These are phyloP conservation scores for Aphrocallistes beatrix DNA, from an alignment of 37 sponge, comb jelly and placozoan species.

Conservation along the genomic window DNA sequence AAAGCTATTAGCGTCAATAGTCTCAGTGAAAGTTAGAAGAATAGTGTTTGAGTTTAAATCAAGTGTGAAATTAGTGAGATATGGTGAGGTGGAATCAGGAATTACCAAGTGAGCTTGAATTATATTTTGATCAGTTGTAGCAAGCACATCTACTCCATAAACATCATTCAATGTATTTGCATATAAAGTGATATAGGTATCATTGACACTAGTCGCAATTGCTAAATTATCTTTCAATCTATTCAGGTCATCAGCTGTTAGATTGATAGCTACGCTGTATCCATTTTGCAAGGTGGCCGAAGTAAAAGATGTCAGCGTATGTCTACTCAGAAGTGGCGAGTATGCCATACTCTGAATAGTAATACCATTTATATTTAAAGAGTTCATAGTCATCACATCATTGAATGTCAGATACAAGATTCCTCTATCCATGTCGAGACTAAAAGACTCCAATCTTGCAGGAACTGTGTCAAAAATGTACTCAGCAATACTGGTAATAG, in stretches of 20 bases:
- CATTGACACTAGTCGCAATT: constrained; percentile 36
- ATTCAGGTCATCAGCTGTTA: constrained; percentile 55
- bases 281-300: neutral
- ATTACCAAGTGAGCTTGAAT: constrained; percentile 26
- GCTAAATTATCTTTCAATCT: constrained; percentile 54
- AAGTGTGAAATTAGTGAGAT: constrained; percentile 37
- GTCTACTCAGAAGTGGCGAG: neutral
- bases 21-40: constrained; percentile 55
- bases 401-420: constrained; percentile 56
- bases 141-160: constrained; percentile 28
- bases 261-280: constrained; percentile 26
- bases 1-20: constrained; percentile 43
- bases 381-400: constrained; percentile 55
- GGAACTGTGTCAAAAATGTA: constrained; percentile 57
- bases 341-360: constrained; percentile 50
- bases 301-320: neutral
- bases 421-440: constrained; percentile 51
- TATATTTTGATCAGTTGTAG: constrained; percentile 25
- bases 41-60: constrained; percentile 52
- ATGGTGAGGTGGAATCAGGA: constrained; percentile 43
- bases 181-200: constrained; percentile 37
- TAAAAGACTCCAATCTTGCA: constrained; percentile 47
- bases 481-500: neutral
- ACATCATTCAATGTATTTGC: constrained; percentile 40
- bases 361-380: constrained; percentile 57